A percentile compares a stretch with the other conserved stretches of the same genome.
Conservation (phyloP, 2,888 invertebrate genomes). For the Meliscaeva auricollis region DNA sequence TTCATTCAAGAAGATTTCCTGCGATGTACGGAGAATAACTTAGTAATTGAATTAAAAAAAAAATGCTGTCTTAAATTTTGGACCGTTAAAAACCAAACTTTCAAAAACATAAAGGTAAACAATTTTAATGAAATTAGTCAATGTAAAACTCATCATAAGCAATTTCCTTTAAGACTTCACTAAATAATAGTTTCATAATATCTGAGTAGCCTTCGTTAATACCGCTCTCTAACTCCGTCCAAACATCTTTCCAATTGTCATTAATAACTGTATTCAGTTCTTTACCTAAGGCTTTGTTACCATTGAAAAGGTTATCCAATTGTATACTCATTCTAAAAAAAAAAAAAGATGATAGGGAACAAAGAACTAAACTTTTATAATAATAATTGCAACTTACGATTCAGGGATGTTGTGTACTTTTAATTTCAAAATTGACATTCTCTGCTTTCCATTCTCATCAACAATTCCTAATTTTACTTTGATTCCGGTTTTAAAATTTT, state of each 20-base stretch:
- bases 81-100: too few species aligned
- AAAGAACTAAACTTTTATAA: not conserved
- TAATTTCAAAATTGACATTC: constrained; percentile 72
- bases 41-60: too few species aligned
- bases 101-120: too few species aligned
- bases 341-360: not conserved
- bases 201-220: constrained; percentile 77
- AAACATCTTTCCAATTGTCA: constrained; percentile 80
- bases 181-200: constrained; percentile 70
- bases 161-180: constrained; percentile 73
- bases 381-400: constrained; percentile 73
- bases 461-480: constrained; percentile 68
- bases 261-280: constrained; percentile 79
- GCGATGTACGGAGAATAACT: too few species aligned
- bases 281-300: constrained; percentile 77
- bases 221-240: constrained; percentile 78
- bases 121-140: constrained; percentile 42
- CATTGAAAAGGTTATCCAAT: constrained; percentile 79
- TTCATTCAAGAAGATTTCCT: too few species aligned
- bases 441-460: constrained; percentile 62
- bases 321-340: constrained; percentile 77
- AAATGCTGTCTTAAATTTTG: too few species aligned
- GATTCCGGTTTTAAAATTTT: constrained; percentile 74
- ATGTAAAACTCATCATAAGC: constrained; percentile 79
- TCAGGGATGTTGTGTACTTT: constrained; percentile 77